Base-by-base conservation (phyloP, 1,140 invertebrate genomes). In the Lineus longissimus region DNA sequence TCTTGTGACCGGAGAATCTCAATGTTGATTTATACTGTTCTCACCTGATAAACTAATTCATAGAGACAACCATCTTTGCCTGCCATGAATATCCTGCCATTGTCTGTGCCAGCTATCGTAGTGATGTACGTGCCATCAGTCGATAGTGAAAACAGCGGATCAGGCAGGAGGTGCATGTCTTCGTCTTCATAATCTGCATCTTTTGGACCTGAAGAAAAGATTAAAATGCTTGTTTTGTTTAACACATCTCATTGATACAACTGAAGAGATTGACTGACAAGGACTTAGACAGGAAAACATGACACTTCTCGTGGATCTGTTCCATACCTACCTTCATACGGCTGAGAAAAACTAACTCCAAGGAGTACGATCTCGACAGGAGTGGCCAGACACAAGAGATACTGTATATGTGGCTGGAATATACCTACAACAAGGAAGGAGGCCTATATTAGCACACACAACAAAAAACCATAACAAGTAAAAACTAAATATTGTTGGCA, bases 21-120 rank as follows among this genome's bases (percentile, higher is more conserved):
- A 36, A 36, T 7, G 15, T 36, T 7, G 6, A 36, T 15, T 7
- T 36, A 15, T 36, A 36, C 33, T 15, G 33, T 4, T 36, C 33
- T 59, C 84, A 92, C 91, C 84, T 94, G 92, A 84, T 99, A 99
- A 71, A 87, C 87, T 70, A 98, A 88, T 88, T 99, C 97, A 86
- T 93, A 98, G 0, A 99, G 81, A 71, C 89, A 91, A 15, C 96
- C 95, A 85, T 98, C 94, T 81, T 90, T 91, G 41, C 91, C 94
- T 27, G 95, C 95, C 74, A 98, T 87, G 80, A 99, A 98, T 70
- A 99, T 92, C 69, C 97, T 85, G 0, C 96, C 96, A 76, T 86
- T 87, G 27, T 84, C 84, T 0, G 92, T 91, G 33, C 93, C 90
- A 55, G 87, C 86, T 59, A 98, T 90, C 59, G 88, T 89, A 62